Percentiles rank a stretch among this genome's conserved stretches.
Conservation (phyloP, 1,140 invertebrate genomes). For the Drosophila santomea region DNA sequence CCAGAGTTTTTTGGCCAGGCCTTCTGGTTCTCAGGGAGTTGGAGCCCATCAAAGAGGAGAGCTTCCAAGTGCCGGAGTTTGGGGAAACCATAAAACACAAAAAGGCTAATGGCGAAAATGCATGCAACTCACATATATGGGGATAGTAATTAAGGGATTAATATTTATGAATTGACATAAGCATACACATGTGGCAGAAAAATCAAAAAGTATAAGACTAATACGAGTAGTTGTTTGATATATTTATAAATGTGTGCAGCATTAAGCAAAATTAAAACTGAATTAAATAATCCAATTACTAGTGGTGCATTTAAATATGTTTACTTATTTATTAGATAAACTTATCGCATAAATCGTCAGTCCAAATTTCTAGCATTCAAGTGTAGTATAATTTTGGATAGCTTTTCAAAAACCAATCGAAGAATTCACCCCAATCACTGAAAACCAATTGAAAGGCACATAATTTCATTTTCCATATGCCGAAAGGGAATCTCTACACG, state of each 20-base stretch:
- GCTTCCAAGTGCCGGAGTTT: neutral
- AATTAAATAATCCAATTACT: too few species aligned
- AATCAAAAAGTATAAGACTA: too few species aligned
- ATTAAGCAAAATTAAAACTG: too few species aligned
- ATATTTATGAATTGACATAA: neutral
- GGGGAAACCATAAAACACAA: slow-evolving; percentile 15
- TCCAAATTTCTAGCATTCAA: too few species aligned
- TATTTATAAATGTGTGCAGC: too few species aligned
- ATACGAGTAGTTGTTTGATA: too few species aligned
- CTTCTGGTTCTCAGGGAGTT: slow-evolving; percentile 31
- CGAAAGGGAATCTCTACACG: slow-evolving; percentile 28
- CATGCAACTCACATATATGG: neutral
- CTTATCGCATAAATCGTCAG: too few species aligned
- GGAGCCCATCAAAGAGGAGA: neutral
- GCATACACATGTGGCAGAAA: too few species aligned
- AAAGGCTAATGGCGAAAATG: neutral
- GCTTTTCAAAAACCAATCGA: neutral
- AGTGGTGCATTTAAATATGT: too few species aligned
- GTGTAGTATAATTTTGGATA: too few species aligned
- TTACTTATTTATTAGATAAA: too few species aligned
- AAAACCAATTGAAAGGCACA: neutral
- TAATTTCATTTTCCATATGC: slow-evolving; percentile 41
- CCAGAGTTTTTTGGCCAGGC: slow-evolving; percentile 18
- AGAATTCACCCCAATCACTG: neutral
- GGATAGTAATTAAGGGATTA: neutral